Evolutionary conservation across 2,113 vertebrate genomes (phyloP).

Genomic region (Paradisaea rubra): DNA sequence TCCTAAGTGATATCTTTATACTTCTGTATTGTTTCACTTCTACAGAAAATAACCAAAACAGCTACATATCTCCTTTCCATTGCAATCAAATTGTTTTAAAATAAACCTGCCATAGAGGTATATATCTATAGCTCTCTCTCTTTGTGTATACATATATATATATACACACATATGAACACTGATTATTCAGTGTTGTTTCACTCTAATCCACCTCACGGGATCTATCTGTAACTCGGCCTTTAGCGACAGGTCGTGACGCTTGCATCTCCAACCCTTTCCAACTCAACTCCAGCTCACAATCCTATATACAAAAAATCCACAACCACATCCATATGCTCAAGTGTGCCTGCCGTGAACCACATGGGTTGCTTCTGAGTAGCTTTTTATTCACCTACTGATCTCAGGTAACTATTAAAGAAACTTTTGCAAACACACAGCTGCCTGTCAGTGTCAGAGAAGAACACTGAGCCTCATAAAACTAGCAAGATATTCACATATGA

Average conservation of each 20-base stretch:
- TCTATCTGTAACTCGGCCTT: not conserved
- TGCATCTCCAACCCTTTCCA: not conserved
- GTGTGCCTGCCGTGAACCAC: fast-evolving
- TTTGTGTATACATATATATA: not conserved
- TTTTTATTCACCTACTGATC: not conserved
- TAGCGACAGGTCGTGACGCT: not conserved
- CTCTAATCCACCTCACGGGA: not conserved
- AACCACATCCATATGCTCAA: not conserved
- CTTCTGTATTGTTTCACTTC: not conserved
- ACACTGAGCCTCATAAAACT: not conserved
- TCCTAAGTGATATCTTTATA: not conserved
- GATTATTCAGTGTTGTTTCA: not conserved
- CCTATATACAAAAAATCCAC: not conserved
- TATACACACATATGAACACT: too few species aligned
- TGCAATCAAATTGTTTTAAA: not conserved
- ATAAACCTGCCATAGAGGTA: not conserved
- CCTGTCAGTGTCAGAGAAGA: not conserved
- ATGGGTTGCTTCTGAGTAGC: not conserved
- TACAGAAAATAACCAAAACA: not conserved
- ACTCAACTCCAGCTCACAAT: not conserved
- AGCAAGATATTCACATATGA: not conserved
- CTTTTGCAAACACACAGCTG: not conserved
- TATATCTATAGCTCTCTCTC: not conserved
- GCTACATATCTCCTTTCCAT: not conserved
- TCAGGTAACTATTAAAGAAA: not conserved